Evolutionary conservation across 2,888 invertebrate species (phyloP).

Genomic region (Tubulanus polymorphus): DNA sequence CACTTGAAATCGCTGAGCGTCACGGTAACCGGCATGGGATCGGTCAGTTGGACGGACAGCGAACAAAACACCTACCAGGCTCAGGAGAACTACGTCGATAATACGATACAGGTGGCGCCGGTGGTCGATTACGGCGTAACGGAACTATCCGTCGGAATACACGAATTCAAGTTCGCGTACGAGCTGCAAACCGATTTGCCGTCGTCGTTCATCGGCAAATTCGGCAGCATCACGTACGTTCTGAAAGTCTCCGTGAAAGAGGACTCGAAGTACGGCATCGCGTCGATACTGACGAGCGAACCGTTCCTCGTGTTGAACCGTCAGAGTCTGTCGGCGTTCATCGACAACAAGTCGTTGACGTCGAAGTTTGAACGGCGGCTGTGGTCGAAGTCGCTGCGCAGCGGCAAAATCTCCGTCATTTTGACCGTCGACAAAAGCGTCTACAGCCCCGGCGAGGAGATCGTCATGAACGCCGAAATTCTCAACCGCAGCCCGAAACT

Average conservation of each 20-base stretch:
- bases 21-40: constrained; percentile 35
- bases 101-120: constrained; percentile 25
- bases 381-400: constrained; percentile 33
- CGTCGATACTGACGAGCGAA: constrained; percentile 47
- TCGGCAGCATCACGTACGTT: constrained; percentile 51
- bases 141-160: constrained; percentile 30
- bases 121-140: constrained; percentile 21
- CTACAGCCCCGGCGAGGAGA: constrained; percentile 47
- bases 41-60: constrained; percentile 46
- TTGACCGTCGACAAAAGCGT: constrained; percentile 38
- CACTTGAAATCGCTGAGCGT: constrained; percentile 9
- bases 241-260: constrained; percentile 44
- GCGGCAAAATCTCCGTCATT: constrained; percentile 37
- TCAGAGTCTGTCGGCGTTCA: constrained; percentile 8
- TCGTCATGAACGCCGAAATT: constrained; percentile 45
- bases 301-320: constrained; percentile 45
- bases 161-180: constrained; percentile 46
- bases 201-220: constrained; percentile 52
- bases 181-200: constrained; percentile 45
- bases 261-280: constrained; percentile 32
- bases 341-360: constrained; percentile 14
- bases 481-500: constrained; percentile 38
- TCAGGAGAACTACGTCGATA: constrained; percentile 45
- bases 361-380: constrained; percentile 27
- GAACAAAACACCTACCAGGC: constrained; percentile 29